Evolutionary conservation across 2,113 vertebrate species (phyloP), one percentile per base, ranked within the genome.

Genomic region (Ctenomys sociabilis): DNA sequence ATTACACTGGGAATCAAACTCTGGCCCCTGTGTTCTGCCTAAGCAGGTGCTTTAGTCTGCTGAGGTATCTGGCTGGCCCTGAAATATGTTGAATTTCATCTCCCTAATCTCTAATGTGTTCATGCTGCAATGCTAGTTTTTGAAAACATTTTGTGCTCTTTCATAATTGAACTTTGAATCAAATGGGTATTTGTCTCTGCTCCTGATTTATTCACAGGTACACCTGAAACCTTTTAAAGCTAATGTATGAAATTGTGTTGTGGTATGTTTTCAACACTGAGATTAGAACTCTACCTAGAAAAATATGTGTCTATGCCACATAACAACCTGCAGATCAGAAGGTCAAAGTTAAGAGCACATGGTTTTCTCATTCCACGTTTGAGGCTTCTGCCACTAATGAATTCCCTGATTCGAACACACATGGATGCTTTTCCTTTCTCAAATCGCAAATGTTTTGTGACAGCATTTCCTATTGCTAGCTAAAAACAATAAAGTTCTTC

Each of bases 241-340:
- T 70, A 94, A 81, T 90, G 7, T 83, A 11, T 93, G n/a, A 90
- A 93, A 95, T 83, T 85, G 32, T 82, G 7, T 26, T 82, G 0
- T 61, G 17, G 21, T 61, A 6, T 91, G 61, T 30, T 57, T 96
- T 73, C 28, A 90, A 72, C 1, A 30, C 73, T 82, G 86, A 26
- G 16, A 61, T 83, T 81, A 45, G 88, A 92, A 92, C 8, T 85
- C 19, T 86, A 49, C 26, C 66, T 52, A 12, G 14, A 68, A 80
- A 14, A 68, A 73, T 61, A 85, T 37, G 6, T 57, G 3, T 86
- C 22, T 81, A 13, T 75, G 5, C 80, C 43, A 63, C 21, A 57
- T 49, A 80, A 85, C 3, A 96, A 81, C 19, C 2, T 77, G 85
- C 88, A 26, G 45, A 85, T 87, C 43, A 66, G 35, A 80, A 72